Evolutionary conservation across 2,113 vertebrate genomes (phyloP).

Genomic region (Phalacrocorax aristotelis): DNA sequence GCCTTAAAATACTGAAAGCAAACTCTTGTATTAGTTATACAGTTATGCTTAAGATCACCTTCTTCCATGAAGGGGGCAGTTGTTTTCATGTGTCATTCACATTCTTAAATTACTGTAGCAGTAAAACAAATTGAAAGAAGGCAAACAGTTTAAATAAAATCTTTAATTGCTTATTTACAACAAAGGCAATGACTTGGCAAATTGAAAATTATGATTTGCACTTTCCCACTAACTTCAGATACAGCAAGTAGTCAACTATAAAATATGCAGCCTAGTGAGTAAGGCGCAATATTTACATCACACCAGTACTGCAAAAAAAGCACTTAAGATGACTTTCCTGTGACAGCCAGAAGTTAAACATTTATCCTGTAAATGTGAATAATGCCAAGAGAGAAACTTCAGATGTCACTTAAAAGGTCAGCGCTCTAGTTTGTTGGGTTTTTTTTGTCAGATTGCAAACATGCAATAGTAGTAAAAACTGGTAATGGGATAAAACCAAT

Average conservation of each 20-base stretch:
- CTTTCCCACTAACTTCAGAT: slow-evolving; percentile 36
- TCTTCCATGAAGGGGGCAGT: not conserved
- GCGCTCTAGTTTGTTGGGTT: not conserved
- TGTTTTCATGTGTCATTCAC: not conserved
- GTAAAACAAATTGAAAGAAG: not conserved
- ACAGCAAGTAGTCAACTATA: slow-evolving; percentile 25
- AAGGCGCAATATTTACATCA: slow-evolving; percentile 71
- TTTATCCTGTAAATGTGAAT: slow-evolving; percentile 3
- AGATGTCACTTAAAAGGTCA: slow-evolving; percentile 6
- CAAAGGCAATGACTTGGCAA: slow-evolving; percentile 62
- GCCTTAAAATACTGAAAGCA: not conserved
- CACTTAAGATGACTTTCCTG: slow-evolving; percentile 56
- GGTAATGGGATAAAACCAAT: not conserved
- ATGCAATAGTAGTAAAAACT: slow-evolving; percentile 40
- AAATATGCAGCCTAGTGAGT: slow-evolving; percentile 69
- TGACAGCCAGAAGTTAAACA: slow-evolving; percentile 32
- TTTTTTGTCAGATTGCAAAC: slow-evolving; percentile 2
- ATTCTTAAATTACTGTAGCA: not conserved
- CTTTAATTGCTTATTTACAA: slow-evolving; percentile 72
- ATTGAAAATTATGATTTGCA: not conserved
- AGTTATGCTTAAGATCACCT: not conserved
- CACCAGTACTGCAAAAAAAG: slow-evolving; percentile 69
- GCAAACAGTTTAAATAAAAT: slow-evolving; percentile 63
- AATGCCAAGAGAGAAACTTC: not conserved
- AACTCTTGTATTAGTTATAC: not conserved